phyloP scores from a whole-genome alignment of 2,113 vertebrate species.

The Scophthalmus maximus region DNA sequence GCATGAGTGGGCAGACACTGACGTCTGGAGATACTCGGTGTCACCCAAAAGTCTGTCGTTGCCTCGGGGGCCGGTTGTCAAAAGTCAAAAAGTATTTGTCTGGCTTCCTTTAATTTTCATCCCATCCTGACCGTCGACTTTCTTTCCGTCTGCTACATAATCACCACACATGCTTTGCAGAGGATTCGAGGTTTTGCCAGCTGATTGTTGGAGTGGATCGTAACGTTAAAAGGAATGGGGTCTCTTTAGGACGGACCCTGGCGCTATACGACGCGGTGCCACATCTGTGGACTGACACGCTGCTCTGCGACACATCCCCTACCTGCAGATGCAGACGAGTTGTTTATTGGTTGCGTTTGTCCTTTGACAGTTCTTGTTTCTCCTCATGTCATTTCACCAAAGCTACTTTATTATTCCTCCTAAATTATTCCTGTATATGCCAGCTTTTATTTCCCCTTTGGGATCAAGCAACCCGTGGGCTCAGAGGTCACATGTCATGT shows the following conservation, averaged over 20 bases:
- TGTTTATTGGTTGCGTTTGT: background rate
- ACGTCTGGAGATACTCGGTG: constrained; percentile 55
- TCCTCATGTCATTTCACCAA: too few species aligned
- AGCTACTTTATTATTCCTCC: too few species aligned
- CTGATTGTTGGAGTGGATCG: constrained; percentile 14
- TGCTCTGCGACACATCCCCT: background rate
- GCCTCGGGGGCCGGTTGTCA: constrained; percentile 34
- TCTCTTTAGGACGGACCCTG: background rate
- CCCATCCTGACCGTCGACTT: constrained; percentile 7
- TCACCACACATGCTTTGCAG: constrained; percentile 26
- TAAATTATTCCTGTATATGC: background rate
- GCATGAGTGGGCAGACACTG: constrained; percentile 38
- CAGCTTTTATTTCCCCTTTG: background rate
- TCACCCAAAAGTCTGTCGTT: constrained; percentile 27
- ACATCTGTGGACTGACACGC: background rate
- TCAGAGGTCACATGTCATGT: constrained; percentile 8
- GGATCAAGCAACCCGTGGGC: constrained; percentile 6
- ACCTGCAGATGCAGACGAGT: background rate
- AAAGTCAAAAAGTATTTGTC: constrained; percentile 18
- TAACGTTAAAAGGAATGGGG: constrained; percentile 2
- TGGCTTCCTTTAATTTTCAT: constrained; percentile 37
- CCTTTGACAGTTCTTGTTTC: constrained; percentile 3
- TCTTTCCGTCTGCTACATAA: constrained; percentile 12
- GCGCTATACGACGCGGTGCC: background rate
- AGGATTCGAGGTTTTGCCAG: constrained; percentile 13